Evolutionary conservation across 2,797 vertebrate genomes (phyloP).

Genomic region (Podarcis lilfordi): DNA sequence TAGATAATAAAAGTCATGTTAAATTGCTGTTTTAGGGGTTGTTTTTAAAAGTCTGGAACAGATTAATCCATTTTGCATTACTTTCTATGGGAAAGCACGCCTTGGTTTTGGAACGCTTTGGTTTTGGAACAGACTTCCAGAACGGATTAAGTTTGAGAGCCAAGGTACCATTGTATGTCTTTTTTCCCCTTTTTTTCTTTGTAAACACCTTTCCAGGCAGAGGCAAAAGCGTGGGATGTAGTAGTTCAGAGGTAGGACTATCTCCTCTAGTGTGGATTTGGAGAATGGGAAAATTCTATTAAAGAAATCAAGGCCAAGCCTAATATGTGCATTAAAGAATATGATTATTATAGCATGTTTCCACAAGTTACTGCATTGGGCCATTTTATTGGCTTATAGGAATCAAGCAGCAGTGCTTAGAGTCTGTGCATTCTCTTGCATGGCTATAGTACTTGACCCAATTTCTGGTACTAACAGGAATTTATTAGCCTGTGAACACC

Average conservation of each 20-base stretch:
- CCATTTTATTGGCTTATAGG: background rate
- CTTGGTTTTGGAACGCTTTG: no score
- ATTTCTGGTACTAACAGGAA: background rate
- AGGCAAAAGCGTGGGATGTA: background rate
- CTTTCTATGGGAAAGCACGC: no score
- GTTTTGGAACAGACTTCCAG: no score
- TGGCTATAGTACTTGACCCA: background rate
- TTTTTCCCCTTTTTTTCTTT: no score
- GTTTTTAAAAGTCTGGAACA: no score
- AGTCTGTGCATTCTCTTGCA: background rate
- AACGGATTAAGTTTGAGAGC: no score
- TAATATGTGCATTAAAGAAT: background rate
- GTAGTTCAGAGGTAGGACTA: no score
- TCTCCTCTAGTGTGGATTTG: background rate
- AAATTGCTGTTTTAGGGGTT: no score
- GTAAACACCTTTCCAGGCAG: background rate
- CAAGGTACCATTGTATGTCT: no score
- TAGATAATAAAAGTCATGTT: no score
- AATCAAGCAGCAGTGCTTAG: background rate
- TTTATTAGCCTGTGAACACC: background rate
- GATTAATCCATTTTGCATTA: no score
- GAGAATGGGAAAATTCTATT: background rate
- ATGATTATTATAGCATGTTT: background rate
- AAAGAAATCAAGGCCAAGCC: background rate
- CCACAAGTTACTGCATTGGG: background rate